These are phyloP conservation scores for Numida meleagris DNA, from an alignment of 2,113 vertebrate species.

Conservation along the genomic window DNA sequence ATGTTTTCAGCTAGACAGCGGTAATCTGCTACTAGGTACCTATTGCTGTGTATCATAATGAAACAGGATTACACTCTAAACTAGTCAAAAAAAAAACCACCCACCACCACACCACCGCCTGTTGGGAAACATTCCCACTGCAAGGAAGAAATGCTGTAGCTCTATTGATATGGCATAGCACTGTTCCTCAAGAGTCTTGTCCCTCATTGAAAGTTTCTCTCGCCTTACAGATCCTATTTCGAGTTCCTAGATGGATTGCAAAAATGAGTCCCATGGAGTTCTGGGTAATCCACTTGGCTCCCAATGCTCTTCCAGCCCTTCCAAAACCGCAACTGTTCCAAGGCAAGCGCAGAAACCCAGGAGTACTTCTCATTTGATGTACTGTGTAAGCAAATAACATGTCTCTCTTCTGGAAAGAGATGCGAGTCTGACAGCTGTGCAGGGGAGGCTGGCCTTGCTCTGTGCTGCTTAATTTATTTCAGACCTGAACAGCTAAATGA, in stretches of 20 bases:
- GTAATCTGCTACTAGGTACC: neutral
- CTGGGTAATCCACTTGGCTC: slow-evolving; percentile 10
- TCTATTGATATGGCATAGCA: neutral
- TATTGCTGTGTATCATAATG: neutral
- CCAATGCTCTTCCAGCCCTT: slow-evolving; percentile 1
- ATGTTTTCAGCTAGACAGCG: neutral
- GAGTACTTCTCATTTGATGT: slow-evolving; percentile 32
- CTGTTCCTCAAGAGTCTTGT: neutral
- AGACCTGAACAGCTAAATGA: slow-evolving; percentile 36
- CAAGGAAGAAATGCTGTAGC: neutral
- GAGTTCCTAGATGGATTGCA: slow-evolving; percentile 1
- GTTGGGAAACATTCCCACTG: neutral
- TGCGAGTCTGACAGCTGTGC: neutral
- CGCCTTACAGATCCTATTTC: slow-evolving; percentile 2
- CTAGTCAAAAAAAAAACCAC: neutral
- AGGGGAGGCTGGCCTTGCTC: neutral
- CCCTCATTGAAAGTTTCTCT: neutral
- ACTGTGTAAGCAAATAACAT: slow-evolving; percentile 35
- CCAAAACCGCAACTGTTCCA: neutral
- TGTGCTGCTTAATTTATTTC: slow-evolving; percentile 30
- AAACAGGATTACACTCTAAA: neutral
- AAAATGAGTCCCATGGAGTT: neutral
- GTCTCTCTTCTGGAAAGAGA: slow-evolving; percentile 31
- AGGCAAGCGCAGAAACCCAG: slow-evolving; percentile 32
- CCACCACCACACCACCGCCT: neutral